Evolutionary conservation across 2,113 vertebrate species (phyloP).

Genomic region (Morone chrysops): DNA sequence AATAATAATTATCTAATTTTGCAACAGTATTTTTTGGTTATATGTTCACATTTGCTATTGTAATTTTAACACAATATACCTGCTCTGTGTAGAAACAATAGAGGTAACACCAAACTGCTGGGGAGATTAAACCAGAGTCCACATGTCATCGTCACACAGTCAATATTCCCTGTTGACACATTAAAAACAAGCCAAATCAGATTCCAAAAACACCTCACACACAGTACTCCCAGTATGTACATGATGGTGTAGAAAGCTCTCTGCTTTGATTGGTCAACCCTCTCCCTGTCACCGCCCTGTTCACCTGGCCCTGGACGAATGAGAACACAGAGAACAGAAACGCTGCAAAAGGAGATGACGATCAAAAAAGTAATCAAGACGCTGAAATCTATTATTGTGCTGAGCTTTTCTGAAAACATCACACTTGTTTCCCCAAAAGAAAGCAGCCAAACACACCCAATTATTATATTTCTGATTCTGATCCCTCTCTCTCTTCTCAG

Average conservation of each 20-base stretch:
- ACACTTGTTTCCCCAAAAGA: too few species aligned
- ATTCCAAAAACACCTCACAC: not conserved
- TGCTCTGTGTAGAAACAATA: conserved; percentile 17
- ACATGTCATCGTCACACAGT: not conserved
- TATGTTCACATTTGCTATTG: not conserved
- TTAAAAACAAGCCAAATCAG: not conserved
- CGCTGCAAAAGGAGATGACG: too few species aligned
- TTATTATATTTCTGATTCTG: conserved; percentile 13
- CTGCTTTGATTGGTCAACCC: conserved; percentile 14
- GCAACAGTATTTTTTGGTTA: too few species aligned
- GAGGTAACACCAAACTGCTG: conserved; percentile 21
- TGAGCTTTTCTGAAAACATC: too few species aligned
- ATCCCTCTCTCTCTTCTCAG: conserved; percentile 20
- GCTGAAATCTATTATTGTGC: too few species aligned
- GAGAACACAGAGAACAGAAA: too few species aligned
- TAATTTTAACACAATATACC: not conserved
- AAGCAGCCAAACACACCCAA: conserved; percentile 26
- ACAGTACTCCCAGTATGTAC: conserved; percentile 25
- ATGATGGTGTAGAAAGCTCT: conserved; percentile 42
- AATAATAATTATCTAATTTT: too few species aligned
- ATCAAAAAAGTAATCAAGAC: too few species aligned
- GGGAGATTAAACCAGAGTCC: conserved; percentile 10
- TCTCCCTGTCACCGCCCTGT: too few species aligned
- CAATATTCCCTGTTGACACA: not conserved
- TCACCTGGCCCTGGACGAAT: too few species aligned